Conservation (phyloP, 2,888 invertebrate genomes). For the Drosophila anceps region DNA sequence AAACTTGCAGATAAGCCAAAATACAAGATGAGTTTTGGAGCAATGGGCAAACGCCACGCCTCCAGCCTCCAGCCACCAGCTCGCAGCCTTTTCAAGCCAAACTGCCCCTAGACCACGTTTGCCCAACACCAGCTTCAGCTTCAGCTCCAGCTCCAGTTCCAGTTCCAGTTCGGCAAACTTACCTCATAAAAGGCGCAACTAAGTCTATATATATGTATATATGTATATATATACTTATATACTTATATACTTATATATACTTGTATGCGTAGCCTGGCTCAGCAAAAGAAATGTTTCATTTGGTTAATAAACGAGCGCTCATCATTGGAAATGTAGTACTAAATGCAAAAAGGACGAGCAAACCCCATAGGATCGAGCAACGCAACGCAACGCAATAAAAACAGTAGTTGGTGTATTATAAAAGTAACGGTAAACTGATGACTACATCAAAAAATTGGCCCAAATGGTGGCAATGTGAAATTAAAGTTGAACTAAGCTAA, state of each 20-base stretch:
- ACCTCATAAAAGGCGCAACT: conserved; percentile 69
- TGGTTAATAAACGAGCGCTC: conserved; percentile 73
- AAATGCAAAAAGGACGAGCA: conserved; percentile 42
- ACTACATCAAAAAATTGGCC: conserved; percentile 8
- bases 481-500: neutral
- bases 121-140: neutral
- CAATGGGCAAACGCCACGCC: conserved; percentile 18
- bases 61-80: neutral
- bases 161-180: conserved; percentile 47
- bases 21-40: conserved; percentile 58
- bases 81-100: neutral
- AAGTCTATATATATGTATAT: conserved; percentile 37
- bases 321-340: conserved; percentile 65
- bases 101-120: conserved; percentile 1
- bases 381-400: conserved; percentile 6
- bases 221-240: neutral
- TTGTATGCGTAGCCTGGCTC: neutral
- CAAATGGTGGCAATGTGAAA: neutral
- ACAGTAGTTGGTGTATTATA: conserved; percentile 7
- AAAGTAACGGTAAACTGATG: conserved; percentile 30
- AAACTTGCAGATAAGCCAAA: conserved; percentile 79
- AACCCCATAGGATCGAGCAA: conserved; percentile 13
- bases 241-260: neutral
- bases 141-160: conserved; percentile 15
- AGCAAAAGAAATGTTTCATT: conserved; percentile 68